Conservation (phyloP, 2,113 vertebrate species). For the Neotragus pygmaeus region DNA sequence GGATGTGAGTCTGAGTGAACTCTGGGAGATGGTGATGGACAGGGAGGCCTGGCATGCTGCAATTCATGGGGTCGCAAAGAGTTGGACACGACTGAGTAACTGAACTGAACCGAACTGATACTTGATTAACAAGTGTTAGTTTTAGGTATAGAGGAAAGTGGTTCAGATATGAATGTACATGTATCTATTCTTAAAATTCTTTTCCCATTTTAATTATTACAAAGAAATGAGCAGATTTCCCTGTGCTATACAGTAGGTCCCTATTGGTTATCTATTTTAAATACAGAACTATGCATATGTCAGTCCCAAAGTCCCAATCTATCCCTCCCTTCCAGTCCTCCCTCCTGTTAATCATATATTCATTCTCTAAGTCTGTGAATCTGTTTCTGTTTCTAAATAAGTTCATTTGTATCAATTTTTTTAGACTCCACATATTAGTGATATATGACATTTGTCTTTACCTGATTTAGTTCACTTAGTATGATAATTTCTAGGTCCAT, state of each 20-base stretch:
- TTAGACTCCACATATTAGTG: background rate
- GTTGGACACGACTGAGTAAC: accelerated
- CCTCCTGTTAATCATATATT: background rate
- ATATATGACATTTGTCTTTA: background rate
- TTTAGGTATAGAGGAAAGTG: background rate
- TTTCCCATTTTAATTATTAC: background rate
- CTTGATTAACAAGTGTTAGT: background rate
- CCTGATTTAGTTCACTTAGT: background rate
- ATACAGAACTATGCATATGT: background rate
- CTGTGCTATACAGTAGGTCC: background rate
- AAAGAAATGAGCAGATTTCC: background rate
- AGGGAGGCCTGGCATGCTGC: accelerated
- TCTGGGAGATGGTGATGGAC: no score
- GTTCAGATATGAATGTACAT: background rate
- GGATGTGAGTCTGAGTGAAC: no score
- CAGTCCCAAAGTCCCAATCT: background rate
- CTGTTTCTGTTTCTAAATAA: background rate
- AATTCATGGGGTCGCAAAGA: no score
- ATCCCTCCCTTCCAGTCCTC: background rate
- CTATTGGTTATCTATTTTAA: background rate
- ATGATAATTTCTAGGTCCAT: background rate
- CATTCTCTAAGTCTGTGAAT: background rate
- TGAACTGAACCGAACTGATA: background rate
- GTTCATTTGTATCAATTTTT: background rate
- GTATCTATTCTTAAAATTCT: background rate